phyloP scores from a whole-genome alignment of 2,888 invertebrate species.

The Sisyra terminalis region DNA sequence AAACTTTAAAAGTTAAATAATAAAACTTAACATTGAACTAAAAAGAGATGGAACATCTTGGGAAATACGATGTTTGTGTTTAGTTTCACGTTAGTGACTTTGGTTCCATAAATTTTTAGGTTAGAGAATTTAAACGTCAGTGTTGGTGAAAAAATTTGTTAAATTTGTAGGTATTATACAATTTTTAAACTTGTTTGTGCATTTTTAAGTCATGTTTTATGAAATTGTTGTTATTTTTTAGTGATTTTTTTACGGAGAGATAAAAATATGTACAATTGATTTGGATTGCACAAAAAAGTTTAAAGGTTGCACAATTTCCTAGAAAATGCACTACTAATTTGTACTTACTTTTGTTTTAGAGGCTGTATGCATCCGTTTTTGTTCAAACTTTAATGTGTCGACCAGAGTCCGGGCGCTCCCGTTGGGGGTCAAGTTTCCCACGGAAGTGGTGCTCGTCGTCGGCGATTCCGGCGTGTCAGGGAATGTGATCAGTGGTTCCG shows the following conservation, averaged over 20 bases:
- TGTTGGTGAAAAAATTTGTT: too few relatives aligned
- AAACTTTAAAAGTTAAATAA: too few relatives aligned
- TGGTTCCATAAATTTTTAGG: too few relatives aligned
- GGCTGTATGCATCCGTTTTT: slow-evolving; percentile 65
- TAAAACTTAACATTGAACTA: too few relatives aligned
- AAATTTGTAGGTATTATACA: too few relatives aligned
- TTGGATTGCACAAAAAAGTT: neutral
- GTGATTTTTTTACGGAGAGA: neutral
- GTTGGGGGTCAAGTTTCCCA: slow-evolving; percentile 19
- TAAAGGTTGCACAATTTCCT: too few relatives aligned
- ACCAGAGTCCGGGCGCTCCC: slow-evolving; percentile 23
- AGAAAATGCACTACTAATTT: neutral
- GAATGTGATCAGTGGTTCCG: slow-evolving; percentile 62
- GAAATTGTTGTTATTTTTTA: neutral
- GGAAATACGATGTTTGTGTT: too few relatives aligned
- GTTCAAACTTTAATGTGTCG: slow-evolving; percentile 66
- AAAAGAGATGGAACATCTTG: too few relatives aligned
- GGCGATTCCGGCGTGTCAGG: slow-evolving; percentile 59
- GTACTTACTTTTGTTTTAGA: slow-evolving; percentile 47
- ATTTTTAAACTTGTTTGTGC: neutral
- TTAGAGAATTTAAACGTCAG: too few relatives aligned
- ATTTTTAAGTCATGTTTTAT: neutral
- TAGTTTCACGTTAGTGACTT: too few relatives aligned
- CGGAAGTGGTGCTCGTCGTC: slow-evolving; percentile 32
- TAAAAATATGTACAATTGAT: neutral